These are phyloP conservation scores for Kuschelorhynchus macadamiae DNA, from an alignment of 2,888 invertebrate species.

Conservation along the genomic window DNA sequence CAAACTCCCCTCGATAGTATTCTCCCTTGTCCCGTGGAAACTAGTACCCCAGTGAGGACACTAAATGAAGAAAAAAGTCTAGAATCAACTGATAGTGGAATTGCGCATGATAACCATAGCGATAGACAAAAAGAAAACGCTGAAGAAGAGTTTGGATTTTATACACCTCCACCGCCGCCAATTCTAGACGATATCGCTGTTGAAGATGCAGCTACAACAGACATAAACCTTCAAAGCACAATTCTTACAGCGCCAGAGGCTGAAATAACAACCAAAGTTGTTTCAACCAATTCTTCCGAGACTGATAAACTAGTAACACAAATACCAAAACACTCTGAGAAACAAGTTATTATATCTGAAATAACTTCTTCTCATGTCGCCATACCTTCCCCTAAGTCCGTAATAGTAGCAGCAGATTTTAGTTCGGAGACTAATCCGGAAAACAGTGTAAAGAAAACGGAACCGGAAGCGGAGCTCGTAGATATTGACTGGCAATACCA, in stretches of 20 bases:
- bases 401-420: not conserved
- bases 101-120: slow-evolving; percentile 52
- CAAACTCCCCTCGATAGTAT: slow-evolving; percentile 22
- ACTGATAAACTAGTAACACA: too few relatives aligned
- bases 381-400: not conserved
- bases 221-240: too few relatives aligned
- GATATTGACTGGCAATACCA: slow-evolving; percentile 71
- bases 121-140: slow-evolving; percentile 43
- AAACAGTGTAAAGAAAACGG: not conserved
- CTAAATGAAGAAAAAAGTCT: slow-evolving; percentile 54
- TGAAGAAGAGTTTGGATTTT: slow-evolving; percentile 51
- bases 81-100: slow-evolving; percentile 58
- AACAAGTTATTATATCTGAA: too few relatives aligned
- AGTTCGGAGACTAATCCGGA: too few relatives aligned
- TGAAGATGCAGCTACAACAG: slow-evolving; percentile 2
- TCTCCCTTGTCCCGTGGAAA: slow-evolving; percentile 23
- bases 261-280: too few relatives aligned
- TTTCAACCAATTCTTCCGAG: too few relatives aligned
- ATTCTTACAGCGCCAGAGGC: too few relatives aligned
- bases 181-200: slow-evolving; percentile 27
- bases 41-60: slow-evolving; percentile 20
- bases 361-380: not conserved
- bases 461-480: slow-evolving; percentile 12
- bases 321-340: too few relatives aligned
- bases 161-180: slow-evolving; percentile 56